Evolutionary conservation across 2,113 vertebrate species (phyloP).

Genomic region (Pseudopipra pipra): DNA sequence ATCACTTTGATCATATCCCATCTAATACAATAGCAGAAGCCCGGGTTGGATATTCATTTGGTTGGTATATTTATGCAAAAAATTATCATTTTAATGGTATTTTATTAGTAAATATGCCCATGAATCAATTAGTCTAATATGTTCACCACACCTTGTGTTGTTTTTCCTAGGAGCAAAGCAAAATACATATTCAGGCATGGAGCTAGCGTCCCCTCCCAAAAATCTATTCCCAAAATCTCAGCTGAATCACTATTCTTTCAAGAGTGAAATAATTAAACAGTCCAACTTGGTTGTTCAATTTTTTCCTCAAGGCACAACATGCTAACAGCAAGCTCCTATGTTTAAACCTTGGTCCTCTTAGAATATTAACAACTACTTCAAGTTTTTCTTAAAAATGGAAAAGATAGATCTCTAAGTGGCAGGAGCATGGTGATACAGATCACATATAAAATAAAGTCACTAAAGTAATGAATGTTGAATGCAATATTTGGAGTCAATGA

Average conservation of each 20-base stretch:
- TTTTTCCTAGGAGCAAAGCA: background rate
- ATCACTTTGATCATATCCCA: background rate
- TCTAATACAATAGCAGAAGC: background rate
- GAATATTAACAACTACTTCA: slow-evolving; percentile 2
- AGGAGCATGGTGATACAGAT: background rate
- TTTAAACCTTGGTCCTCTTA: background rate
- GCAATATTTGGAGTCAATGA: background rate
- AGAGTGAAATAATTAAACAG: background rate
- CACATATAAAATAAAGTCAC: background rate
- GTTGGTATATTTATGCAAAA: background rate
- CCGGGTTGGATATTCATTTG: background rate
- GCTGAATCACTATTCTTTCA: background rate
- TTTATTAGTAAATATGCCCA: background rate
- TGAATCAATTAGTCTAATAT: background rate
- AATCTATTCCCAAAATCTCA: background rate
- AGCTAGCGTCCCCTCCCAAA: background rate
- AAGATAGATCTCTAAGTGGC: background rate
- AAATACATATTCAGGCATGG: background rate
- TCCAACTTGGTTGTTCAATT: background rate
- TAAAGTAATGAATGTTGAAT: background rate
- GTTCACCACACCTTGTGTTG: background rate
- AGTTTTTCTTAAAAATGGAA: background rate
- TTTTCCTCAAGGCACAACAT: slow-evolving; percentile 10
- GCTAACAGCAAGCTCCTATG: background rate
- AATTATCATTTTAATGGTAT: background rate